phyloP scores from a whole-genome alignment of 2,797 vertebrate species.

The Sandelia bainsii region DNA sequence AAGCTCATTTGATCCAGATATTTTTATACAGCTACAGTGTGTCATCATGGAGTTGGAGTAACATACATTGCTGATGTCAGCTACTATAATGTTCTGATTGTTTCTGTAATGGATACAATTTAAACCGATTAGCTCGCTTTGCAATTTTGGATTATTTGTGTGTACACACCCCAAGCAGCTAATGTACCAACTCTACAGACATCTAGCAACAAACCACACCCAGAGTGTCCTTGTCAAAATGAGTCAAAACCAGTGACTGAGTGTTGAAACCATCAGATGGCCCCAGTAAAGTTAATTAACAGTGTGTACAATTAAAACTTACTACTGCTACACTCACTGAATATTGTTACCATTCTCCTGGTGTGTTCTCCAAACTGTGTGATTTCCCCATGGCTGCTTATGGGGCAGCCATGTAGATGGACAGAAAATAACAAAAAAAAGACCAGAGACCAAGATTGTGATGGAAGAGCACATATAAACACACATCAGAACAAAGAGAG shows the following conservation, averaged over 20 bases:
- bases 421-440: neutral
- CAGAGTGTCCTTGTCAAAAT: no score
- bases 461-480: constrained; percentile 17
- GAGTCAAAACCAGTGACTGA: neutral
- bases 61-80: no score
- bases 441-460: constrained; percentile 7
- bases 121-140: neutral
- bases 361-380: neutral
- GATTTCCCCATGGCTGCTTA: neutral
- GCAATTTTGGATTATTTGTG: no score
- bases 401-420: neutral
- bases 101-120: neutral
- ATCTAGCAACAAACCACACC: no score
- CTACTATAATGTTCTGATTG: neutral
- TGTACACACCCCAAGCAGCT: no score
- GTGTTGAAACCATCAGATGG: neutral
- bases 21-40: no score
- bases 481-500: constrained; percentile 9
- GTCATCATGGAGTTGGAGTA: no score
- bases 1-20: no score
- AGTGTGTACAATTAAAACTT: neutral
- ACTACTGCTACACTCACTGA: neutral
- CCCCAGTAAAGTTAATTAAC: neutral
- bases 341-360: neutral
- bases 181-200: no score